Base-by-base conservation (phyloP, 2,888 invertebrate species). In the Girardia tigrina region DNA sequence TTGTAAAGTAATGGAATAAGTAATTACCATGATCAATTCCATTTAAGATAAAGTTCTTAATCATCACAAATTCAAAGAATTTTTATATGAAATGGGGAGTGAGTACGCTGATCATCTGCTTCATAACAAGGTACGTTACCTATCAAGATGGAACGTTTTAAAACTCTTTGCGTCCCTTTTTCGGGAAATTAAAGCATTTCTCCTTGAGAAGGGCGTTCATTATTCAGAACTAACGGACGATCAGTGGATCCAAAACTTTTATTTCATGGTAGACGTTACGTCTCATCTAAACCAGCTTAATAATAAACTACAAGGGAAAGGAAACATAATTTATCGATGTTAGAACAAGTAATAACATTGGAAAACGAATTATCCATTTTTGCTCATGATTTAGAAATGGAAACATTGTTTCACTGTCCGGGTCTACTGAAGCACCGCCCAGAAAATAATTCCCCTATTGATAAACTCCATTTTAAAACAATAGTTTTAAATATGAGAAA, bases 121-220 rank as follows among this genome's bases (percentile, higher is more conserved):
- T 16, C 75, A 75, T 71, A 70, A 69, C 26, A 75, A 75, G 28
- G 75, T 75, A 28, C 28, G 75, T 6, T 75, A 29, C 28, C 2
- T 75, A 28, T 75, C 75, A 29, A 27, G 26, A 71, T 27, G 28
- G 1, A 75, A 2, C 23, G 71, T 75, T 4, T 29, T 70, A 75
- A 70, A 29, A 26, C 28, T 28, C 4, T 8, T 70, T 23, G n/a
- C 23, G 4, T 12, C 36, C 36, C 16, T 36, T 12, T 36, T 12
- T 12, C 16, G 8, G 16, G 36, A 36, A 36, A 36, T 36, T 56
- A 16, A 8, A 56, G 56, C 56, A 56, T 56, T 56, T 56, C 56
- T 56, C 56, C 4, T 56, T 56, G 56, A 56, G 56, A 56, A 56
- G n/a, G 56, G 56, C 4, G 56, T 56, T 4, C 2, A 56, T 23